These are phyloP conservation scores for Agonopterix alstromeriana DNA, from an alignment of 2,888 invertebrate genomes.

Conservation along the genomic window DNA sequence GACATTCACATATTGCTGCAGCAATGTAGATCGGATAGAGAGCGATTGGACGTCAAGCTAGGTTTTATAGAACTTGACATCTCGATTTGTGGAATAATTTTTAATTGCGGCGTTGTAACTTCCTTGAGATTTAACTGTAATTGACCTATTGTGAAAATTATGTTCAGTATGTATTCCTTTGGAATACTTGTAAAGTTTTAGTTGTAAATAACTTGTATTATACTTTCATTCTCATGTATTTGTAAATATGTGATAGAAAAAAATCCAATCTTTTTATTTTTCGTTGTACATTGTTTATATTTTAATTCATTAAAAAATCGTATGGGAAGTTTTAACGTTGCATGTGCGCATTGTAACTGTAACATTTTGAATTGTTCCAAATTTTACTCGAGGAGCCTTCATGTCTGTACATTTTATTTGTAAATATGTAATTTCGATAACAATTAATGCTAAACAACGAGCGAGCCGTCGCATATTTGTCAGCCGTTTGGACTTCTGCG, in stretches of 20 bases:
- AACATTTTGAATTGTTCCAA: constrained; percentile 44
- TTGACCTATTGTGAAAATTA: constrained; percentile 26
- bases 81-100: constrained; percentile 20
- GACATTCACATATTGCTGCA: too few species aligned
- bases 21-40: neutral
- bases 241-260: constrained; percentile 21
- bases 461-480: constrained; percentile 52
- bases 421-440: constrained; percentile 67
- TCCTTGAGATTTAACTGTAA: constrained; percentile 22
- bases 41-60: too few species aligned
- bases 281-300: neutral
- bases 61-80: too few species aligned
- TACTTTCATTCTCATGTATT: constrained; percentile 30
- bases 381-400: constrained; percentile 58
- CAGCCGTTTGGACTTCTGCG: constrained; percentile 69
- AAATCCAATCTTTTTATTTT: constrained; percentile 1
- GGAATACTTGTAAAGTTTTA: constrained; percentile 1
- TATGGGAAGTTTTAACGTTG: constrained; percentile 31
- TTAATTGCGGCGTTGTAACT: constrained; percentile 40
- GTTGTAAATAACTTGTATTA: constrained; percentile 63
- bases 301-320: neutral
- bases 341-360: constrained; percentile 7
- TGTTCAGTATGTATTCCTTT: constrained; percentile 15
- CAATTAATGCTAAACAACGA: constrained; percentile 64
- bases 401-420: constrained; percentile 61